A percentile compares a stretch with the other conserved stretches of the same genome.
Conservation (phyloP, 1,140 invertebrate species). For the Nymphalis io region DNA sequence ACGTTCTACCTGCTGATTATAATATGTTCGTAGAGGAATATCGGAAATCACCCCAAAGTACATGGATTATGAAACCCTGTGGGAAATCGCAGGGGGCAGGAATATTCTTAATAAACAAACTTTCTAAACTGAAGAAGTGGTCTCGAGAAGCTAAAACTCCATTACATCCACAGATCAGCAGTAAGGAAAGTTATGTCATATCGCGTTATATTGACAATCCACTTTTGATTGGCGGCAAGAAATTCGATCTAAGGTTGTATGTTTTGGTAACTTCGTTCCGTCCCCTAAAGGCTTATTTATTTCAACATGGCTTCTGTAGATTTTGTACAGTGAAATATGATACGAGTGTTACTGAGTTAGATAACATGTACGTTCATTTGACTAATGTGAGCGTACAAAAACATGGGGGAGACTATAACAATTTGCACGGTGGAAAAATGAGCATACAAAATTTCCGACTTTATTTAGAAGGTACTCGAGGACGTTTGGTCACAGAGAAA, state of each 20-base stretch:
- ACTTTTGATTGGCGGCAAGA: conserved; percentile 92
- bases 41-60: conserved; percentile 93
- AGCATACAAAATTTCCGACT: conserved; percentile 90
- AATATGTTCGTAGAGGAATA: conserved; percentile 99
- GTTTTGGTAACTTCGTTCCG: conserved; percentile 92
- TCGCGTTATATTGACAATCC: conserved; percentile 87
- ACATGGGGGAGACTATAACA: conserved; percentile 94
- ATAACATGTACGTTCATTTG: conserved; percentile 92
- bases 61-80: conserved; percentile 98
- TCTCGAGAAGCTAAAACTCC: conserved; percentile 87
- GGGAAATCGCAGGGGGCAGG: conserved; percentile 93
- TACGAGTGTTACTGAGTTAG: conserved; percentile 87
- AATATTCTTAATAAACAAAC: conserved; percentile 92
- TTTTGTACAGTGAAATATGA: conserved; percentile 91
- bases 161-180: conserved; percentile 81
- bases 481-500: conserved; percentile 91
- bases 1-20: conserved; percentile 96
- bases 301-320: conserved; percentile 89
- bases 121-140: conserved; percentile 93
- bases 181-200: conserved; percentile 94
- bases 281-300: conserved; percentile 91
- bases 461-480: conserved; percentile 94
- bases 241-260: conserved; percentile 92
- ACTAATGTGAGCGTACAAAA: conserved; percentile 94
- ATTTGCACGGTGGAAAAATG: conserved; percentile 95